Conservation (phyloP, 2,888 invertebrate species). For the Drosophila birchii region DNA sequence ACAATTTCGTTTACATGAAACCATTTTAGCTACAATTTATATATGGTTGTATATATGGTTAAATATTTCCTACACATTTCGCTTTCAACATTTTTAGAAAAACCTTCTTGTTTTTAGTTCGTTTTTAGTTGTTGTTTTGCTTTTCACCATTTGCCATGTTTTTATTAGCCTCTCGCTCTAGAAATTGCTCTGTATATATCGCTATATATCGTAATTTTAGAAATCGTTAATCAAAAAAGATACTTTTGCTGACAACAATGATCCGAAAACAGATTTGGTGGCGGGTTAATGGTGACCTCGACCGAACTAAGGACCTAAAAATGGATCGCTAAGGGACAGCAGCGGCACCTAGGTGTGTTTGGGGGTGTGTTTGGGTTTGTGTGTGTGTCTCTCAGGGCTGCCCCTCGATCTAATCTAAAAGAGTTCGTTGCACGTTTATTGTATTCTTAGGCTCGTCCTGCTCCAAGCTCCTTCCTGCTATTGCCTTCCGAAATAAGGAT, state of each 20-base stretch:
- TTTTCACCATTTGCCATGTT: conserved; percentile 75
- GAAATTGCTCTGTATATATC: conserved; percentile 41
- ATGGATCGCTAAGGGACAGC: conserved; percentile 32
- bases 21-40: conserved; percentile 81
- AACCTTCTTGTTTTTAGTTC: conserved; percentile 53
- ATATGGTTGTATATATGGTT: conserved; percentile 53
- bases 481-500: conserved; percentile 29
- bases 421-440: conserved; percentile 77
- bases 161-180: conserved; percentile 52
- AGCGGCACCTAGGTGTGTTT: conserved; percentile 49
- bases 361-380: conserved; percentile 15
- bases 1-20: conserved; percentile 85
- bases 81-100: conserved; percentile 57
- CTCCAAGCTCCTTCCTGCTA: conserved; percentile 11
- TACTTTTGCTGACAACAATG: conserved; percentile 66
- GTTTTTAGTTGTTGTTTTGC: conserved; percentile 45
- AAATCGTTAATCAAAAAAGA: conserved; percentile 42
- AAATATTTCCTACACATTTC: conserved; percentile 42
- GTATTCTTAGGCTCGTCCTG: conserved; percentile 38
- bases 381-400: conserved; percentile 25
- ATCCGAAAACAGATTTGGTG: conserved; percentile 56
- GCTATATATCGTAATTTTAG: conserved; percentile 44
- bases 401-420: conserved; percentile 45
- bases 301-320: conserved; percentile 51
- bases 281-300: conserved; percentile 9